Percentiles rank a stretch among this genome's conserved stretches.
phyloP scores from a whole-genome alignment of 2,888 invertebrate genomes.

The Mimas tiliae region DNA sequence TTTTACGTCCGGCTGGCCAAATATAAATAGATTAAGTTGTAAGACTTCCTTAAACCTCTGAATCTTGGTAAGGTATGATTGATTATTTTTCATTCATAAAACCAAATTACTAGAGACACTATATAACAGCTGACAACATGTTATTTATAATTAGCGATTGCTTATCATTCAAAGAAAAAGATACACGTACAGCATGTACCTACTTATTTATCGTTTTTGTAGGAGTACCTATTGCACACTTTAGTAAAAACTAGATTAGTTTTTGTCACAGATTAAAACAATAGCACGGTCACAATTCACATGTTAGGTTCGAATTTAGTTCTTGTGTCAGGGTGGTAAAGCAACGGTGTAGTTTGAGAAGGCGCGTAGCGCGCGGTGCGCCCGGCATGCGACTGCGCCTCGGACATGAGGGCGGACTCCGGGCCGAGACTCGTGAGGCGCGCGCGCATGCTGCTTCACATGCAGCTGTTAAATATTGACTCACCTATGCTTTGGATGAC shows the following conservation, averaged over 20 bases:
- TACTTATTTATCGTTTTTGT: neutral
- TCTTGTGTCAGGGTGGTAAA: constrained; percentile 6
- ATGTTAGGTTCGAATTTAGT: constrained; percentile 37
- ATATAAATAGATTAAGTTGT: neutral
- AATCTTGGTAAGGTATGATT: neutral
- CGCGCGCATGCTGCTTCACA: constrained; percentile 18
- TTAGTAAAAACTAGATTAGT: neutral
- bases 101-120: neutral
- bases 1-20: neutral
- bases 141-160: neutral
- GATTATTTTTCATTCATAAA: neutral
- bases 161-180: neutral
- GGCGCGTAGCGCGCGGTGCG: constrained; percentile 76
- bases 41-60: neutral
- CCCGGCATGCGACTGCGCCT: constrained; percentile 45
- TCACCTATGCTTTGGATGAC: constrained; percentile 7
- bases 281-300: constrained; percentile 49
- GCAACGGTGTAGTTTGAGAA: constrained; percentile 1
- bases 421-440: constrained; percentile 17
- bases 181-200: too few relatives aligned
- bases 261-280: constrained; percentile 31
- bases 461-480: constrained; percentile 24
- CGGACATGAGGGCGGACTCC: neutral
- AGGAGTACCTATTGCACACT: neutral
- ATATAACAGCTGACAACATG: constrained; percentile 9